Evolutionary conservation across 53 echinoderm and acorn worm genomes (phyloP).

Genomic region (Apostichopus leukothele): DNA sequence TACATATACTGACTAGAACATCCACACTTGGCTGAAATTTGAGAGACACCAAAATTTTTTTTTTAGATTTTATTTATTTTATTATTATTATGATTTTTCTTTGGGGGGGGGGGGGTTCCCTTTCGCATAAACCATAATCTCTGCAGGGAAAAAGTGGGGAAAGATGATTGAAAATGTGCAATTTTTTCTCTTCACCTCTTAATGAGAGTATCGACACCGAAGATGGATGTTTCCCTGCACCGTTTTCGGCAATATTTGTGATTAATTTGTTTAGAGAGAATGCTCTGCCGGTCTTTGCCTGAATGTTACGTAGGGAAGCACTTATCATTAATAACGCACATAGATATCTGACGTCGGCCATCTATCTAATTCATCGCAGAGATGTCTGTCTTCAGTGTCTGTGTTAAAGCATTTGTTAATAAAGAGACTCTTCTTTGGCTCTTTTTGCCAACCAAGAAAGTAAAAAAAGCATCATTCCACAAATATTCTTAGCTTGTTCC

Average conservation of each 20-base stretch:
- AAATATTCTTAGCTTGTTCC: constrained; percentile 21
- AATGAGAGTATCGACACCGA: not conserved
- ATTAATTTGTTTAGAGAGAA: not conserved
- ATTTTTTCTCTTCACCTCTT: not conserved
- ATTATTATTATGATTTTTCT: no score
- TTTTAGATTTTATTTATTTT: not conserved
- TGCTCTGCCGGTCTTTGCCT: not conserved
- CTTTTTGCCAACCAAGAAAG: not conserved
- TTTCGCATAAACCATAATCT: not conserved
- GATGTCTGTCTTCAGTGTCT: not conserved
- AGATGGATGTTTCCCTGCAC: not conserved
- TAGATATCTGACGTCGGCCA: not conserved
- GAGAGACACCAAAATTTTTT: not conserved
- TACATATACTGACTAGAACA: not conserved
- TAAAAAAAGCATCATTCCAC: not conserved
- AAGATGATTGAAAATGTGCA: not conserved
- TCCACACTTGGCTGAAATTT: not conserved
- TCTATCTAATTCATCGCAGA: not conserved
- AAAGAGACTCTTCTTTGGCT: not conserved
- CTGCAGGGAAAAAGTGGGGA: not conserved
- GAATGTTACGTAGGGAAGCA: not conserved
- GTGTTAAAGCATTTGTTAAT: not conserved
- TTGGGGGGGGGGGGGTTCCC: no score
- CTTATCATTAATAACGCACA: not conserved
- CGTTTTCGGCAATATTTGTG: not conserved